A percentile compares a stretch with the other conserved stretches of the same genome.
phyloP scores from a whole-genome alignment of 2,113 vertebrate species.

The Perca flavescens region DNA sequence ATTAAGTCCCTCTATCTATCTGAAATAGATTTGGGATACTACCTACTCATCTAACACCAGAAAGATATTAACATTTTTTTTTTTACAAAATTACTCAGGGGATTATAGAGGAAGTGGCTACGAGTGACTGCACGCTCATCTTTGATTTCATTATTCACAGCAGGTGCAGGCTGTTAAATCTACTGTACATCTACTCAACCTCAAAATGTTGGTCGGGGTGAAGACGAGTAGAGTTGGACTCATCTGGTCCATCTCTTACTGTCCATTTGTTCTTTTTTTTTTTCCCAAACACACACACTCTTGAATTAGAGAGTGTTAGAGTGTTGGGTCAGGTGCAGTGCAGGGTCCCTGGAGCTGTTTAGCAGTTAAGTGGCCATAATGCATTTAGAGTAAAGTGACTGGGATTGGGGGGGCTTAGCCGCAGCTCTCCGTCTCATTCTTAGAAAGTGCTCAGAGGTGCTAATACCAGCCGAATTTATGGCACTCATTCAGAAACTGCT shows the following conservation, averaged over 20 bases:
- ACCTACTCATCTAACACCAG: not conserved
- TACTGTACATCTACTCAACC: slow-evolving; percentile 39
- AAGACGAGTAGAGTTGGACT: slow-evolving; percentile 39
- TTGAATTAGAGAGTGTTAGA: slow-evolving; percentile 51
- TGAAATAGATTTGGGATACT: not conserved
- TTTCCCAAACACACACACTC: slow-evolving; percentile 21
- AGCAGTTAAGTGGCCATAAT: slow-evolving; percentile 70
- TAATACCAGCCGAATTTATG: slow-evolving; percentile 62
- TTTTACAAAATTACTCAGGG: not conserved
- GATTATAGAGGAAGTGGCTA: not conserved
- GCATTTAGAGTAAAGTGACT: slow-evolving; percentile 71
- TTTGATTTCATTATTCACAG: slow-evolving; percentile 24
- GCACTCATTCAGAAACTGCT: slow-evolving; percentile 63
- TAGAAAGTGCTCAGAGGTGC: slow-evolving; percentile 66
- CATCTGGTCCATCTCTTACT: slow-evolving; percentile 34
- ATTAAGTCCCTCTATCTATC: too few species aligned
- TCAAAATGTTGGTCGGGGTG: slow-evolving; percentile 2
- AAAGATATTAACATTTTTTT: not conserved
- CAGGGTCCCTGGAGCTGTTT: slow-evolving; percentile 65
- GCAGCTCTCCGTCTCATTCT: slow-evolving; percentile 65
- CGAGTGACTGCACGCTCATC: slow-evolving; percentile 19
- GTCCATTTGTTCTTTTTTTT: slow-evolving; percentile 37
- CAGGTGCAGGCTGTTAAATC: slow-evolving; percentile 46
- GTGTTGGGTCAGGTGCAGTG: slow-evolving; percentile 57
- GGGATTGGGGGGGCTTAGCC: slow-evolving; percentile 60